These are phyloP conservation scores for Orius insidiosus DNA, from an alignment of 1,140 invertebrate genomes.

Conservation along the genomic window DNA sequence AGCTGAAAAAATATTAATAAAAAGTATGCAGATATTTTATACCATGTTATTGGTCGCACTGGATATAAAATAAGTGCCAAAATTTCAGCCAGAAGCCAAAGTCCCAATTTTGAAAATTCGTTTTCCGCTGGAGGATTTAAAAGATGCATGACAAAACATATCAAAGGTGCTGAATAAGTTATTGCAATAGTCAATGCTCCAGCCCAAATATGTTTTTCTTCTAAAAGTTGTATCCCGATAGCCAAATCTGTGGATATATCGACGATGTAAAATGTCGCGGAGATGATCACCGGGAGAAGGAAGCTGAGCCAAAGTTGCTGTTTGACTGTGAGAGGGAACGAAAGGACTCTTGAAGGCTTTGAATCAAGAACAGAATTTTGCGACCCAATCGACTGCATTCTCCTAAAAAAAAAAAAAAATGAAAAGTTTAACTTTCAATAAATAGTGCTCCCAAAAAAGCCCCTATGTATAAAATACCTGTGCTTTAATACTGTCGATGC, in stretches of 20 bases:
- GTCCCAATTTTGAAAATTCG: background rate
- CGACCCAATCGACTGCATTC: slow-evolving; percentile 2
- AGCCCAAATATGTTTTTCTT: background rate
- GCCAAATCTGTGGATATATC: slow-evolving; percentile 15
- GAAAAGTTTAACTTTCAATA: too few relatives aligned
- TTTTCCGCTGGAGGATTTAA: slow-evolving; percentile 26
- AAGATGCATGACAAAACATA: slow-evolving; percentile 34
- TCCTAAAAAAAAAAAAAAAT: slow-evolving; percentile 6
- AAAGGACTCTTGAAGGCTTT: slow-evolving; percentile 12
- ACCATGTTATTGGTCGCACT: slow-evolving; percentile 18
- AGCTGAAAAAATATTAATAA: slow-evolving; percentile 13
- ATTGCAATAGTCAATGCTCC: slow-evolving; percentile 26
- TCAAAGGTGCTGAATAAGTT: slow-evolving; percentile 33
- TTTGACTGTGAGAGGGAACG: slow-evolving; percentile 14
- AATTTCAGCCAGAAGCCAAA: slow-evolving; percentile 18
- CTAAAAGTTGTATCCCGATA: slow-evolving; percentile 2
- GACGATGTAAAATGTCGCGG: slow-evolving; percentile 14
- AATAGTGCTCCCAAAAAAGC: too few relatives aligned
- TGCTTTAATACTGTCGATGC: too few relatives aligned
- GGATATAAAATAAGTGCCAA: slow-evolving; percentile 17
- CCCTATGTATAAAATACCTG: too few relatives aligned
- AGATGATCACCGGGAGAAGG: slow-evolving; percentile 15
- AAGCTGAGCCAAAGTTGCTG: slow-evolving; percentile 19
- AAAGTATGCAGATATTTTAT: slow-evolving; percentile 3
- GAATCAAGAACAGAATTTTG: slow-evolving; percentile 15